Evolutionary conservation across 2,113 vertebrate genomes (phyloP).

Genomic region (Barbus barbus): DNA sequence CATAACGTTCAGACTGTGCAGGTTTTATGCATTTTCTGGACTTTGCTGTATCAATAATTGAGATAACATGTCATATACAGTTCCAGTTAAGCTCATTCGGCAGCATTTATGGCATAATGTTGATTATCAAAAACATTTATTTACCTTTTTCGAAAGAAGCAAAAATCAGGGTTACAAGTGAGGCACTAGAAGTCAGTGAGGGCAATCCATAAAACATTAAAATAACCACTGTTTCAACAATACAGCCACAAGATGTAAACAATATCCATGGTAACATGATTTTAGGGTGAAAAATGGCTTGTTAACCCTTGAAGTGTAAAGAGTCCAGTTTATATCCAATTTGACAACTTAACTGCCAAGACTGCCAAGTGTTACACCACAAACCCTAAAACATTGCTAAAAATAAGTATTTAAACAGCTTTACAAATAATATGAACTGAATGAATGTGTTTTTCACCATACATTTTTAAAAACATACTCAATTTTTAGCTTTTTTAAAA

Average conservation of each 20-base stretch:
- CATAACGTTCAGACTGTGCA: neutral
- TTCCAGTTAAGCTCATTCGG: neutral
- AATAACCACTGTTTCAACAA: neutral
- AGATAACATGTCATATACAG: neutral
- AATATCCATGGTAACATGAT: neutral
- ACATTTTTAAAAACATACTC: too few relatives aligned
- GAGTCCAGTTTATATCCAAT: neutral
- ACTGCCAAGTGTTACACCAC: neutral
- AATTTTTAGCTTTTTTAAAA: too few relatives aligned
- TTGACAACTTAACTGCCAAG: neutral
- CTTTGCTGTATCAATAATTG: neutral
- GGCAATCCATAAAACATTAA: neutral
- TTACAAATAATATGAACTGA: too few relatives aligned
- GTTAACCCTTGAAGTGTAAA: neutral
- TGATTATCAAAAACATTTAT: neutral
- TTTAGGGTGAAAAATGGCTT: neutral
- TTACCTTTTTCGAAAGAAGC: neutral
- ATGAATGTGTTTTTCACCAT: too few relatives aligned
- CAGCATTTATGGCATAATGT: neutral
- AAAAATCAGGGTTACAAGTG: neutral
- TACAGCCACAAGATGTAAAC: neutral
- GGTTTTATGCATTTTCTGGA: neutral
- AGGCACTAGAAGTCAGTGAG: neutral
- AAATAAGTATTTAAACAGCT: neutral
- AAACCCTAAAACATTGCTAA: neutral